Base-by-base conservation (phyloP, 2,113 vertebrate genomes). In the Siniperca chuatsi region DNA sequence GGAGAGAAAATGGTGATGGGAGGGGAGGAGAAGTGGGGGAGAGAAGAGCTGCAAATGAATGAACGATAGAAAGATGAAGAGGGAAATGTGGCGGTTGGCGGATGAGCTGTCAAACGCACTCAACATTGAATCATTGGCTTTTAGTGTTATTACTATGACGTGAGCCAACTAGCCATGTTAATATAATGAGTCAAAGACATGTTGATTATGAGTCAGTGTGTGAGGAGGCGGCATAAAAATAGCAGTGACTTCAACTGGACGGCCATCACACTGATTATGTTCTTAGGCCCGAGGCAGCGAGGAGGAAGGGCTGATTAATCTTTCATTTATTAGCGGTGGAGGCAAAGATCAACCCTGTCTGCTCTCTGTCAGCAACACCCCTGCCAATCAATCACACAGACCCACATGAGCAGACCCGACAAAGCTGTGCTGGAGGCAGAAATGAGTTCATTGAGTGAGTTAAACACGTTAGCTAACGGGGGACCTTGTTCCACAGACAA, bases 161-260 rank as follows among this genome's bases (percentile, higher is more conserved):
- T 57, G 46, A 79, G 71, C 79, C 54, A 72, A 80, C 64, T 15
- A 42, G 76, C 75, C 69, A 37, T 23, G 79, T 55, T 85, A 69
- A 87, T 57, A 44, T 23, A 70, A 57, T 87, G 89, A 87, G 82
- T 92, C 87, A 85, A 80, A 81, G 84, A 85, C 75, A 55, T 1
- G 81, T 42, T 75, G 60, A 72, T 67, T 18, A 25, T 4, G 84
- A 84, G 71, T 92, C 89, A 84, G 69, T 13, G 72, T 20, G 33
- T 0, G 83, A 82, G 82, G 70, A 62, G 89, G 87, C 3, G 44
- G 66, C 54, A 44, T 54, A 62, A 20, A 84, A 70, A 48, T 42
- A 54, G 57, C 25, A 0, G 33, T 67, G 78, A 80, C 81, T 81
- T 89, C 70, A 83, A 81, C 61, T 54, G 40, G 79, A 65, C 10